These are phyloP conservation scores for Sylvicola fuscatus DNA, from an alignment of 2,888 invertebrate species.

Conservation along the genomic window DNA sequence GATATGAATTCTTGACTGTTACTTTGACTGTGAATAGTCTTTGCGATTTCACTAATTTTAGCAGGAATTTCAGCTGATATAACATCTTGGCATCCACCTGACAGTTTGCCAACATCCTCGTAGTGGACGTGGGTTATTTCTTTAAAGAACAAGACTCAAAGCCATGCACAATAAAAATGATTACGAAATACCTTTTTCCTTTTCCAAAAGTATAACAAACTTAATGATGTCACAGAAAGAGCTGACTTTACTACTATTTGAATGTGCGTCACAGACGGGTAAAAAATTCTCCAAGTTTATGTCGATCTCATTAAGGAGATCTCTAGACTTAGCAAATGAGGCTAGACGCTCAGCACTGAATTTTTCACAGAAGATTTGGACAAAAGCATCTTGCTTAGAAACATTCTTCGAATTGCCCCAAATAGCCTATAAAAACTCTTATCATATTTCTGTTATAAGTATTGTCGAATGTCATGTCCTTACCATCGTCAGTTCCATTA, in stretches of 20 bases:
- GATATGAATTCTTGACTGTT: constrained; percentile 28
- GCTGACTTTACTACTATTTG: constrained; percentile 27
- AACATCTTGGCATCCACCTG: constrained; percentile 45
- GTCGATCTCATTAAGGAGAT: too few relatives aligned
- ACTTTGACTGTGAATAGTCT: constrained; percentile 25
- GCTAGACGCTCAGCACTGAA: too few relatives aligned
- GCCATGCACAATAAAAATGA: constrained; percentile 16
- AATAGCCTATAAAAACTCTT: too few relatives aligned
- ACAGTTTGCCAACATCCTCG: constrained; percentile 43
- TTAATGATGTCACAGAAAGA: constrained; percentile 32
- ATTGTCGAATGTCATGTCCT: background rate
- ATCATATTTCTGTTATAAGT: background rate
- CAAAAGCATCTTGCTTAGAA: too few relatives aligned
- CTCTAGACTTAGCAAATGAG: too few relatives aligned
- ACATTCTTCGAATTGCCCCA: too few relatives aligned
- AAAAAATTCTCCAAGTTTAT: too few relatives aligned
- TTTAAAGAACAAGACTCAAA: too few relatives aligned
- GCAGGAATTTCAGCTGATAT: constrained; percentile 56
- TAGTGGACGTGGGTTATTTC: constrained; percentile 43
- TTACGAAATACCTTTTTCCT: constrained; percentile 13
- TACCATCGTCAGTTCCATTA: constrained; percentile 19
- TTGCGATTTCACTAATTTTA: constrained; percentile 27
- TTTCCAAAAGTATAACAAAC: constrained; percentile 31
- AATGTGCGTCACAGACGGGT: constrained; percentile 19
- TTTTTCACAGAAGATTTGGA: too few relatives aligned